Percentiles rank a stretch among this genome's conserved stretches.
Conservation (phyloP, 2,113 vertebrate species). For the Engystomops pustulosus region DNA sequence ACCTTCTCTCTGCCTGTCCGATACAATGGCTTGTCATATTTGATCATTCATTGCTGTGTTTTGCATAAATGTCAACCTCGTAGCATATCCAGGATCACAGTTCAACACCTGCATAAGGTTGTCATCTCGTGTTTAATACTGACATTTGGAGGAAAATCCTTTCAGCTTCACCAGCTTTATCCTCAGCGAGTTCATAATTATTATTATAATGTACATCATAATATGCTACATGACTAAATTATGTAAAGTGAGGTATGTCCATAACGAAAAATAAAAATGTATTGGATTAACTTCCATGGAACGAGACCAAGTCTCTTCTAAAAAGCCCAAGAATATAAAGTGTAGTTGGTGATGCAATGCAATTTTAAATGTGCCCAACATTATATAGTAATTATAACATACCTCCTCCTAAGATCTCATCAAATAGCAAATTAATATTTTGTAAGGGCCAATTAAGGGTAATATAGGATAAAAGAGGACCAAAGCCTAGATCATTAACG, state of each 20-base stretch:
- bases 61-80: constrained; percentile 16
- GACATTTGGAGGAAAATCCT: background rate
- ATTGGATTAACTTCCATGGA: background rate
- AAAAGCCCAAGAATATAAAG: background rate
- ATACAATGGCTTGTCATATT: constrained; percentile 14
- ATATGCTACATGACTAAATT: background rate
- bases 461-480: too few species aligned
- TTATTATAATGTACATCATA: background rate
- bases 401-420: too few species aligned
- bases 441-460: too few species aligned
- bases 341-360: too few species aligned
- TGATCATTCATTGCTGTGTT: constrained; percentile 35
- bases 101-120: constrained; percentile 35
- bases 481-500: too few species aligned
- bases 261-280: background rate
- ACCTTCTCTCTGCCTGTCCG: constrained; percentile 9
- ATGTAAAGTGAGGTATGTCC: background rate
- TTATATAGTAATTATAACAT: too few species aligned
- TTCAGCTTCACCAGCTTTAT: background rate
- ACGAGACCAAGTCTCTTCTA: background rate
- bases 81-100: background rate
- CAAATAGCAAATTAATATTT: too few species aligned
- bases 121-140: background rate
- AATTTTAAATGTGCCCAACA: background rate
- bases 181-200: background rate